phyloP scores from a whole-genome alignment of 1,140 invertebrate genomes.

The Diorhabda sublineata region DNA sequence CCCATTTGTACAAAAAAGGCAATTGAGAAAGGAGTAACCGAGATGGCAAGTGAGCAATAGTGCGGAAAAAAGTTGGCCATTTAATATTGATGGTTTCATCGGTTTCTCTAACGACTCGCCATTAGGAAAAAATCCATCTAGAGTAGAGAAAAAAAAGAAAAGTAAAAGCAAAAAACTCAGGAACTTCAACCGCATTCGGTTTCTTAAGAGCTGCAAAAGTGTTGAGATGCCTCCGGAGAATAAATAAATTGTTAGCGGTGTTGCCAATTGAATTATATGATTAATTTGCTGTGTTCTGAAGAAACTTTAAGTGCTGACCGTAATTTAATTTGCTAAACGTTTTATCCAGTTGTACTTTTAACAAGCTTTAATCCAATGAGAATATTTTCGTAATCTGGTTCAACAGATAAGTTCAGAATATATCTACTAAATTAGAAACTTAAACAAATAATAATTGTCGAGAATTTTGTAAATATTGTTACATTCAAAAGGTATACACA shows the following conservation, averaged over 20 bases:
- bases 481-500: too few relatives aligned
- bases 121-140: neutral
- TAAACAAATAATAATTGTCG: too few relatives aligned
- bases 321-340: neutral
- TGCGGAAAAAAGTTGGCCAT: neutral
- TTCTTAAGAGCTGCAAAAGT: conserved; percentile 2
- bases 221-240: neutral
- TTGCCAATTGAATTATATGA: conserved; percentile 2
- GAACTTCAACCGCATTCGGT: neutral
- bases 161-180: neutral
- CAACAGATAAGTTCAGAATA: too few relatives aligned
- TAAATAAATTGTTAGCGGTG: conserved; percentile 2
- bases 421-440: too few relatives aligned
- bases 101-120: conserved; percentile 1
- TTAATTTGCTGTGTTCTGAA: conserved; percentile 1
- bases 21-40: neutral
- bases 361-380: too few relatives aligned
- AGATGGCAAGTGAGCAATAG: neutral
- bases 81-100: conserved; percentile 2
- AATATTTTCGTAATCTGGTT: too few relatives aligned
- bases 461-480: too few relatives aligned
- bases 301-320: neutral
- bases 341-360: neutral
- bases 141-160: neutral
- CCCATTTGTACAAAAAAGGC: conserved; percentile 1